phyloP scores from a whole-genome alignment of 2,797 vertebrate genomes.

The Kryptolebias ocellatus region DNA sequence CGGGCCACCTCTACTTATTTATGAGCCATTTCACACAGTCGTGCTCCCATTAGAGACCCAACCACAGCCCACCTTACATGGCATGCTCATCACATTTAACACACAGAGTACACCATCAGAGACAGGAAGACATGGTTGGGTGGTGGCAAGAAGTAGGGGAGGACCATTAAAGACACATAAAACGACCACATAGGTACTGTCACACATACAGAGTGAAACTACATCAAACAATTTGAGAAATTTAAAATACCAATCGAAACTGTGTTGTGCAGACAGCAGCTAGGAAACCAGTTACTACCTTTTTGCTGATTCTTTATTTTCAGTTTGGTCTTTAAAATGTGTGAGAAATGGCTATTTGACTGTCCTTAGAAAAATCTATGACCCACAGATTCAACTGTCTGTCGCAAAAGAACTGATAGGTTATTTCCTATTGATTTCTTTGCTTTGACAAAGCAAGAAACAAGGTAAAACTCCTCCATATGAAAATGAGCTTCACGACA shows the following conservation, averaged over 20 bases:
- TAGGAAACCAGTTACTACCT: conserved; percentile 21
- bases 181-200: conserved; percentile 23
- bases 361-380: conserved; percentile 64
- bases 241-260: conserved; percentile 36
- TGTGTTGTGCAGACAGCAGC: conserved; percentile 27
- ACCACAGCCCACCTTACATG: conserved; percentile 66
- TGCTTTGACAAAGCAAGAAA: conserved; percentile 25
- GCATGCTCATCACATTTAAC: conserved; percentile 59
- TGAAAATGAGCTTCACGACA: conserved; percentile 54
- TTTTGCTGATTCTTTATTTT: conserved; percentile 33
- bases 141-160: conserved; percentile 7
- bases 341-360: conserved; percentile 61
- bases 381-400: conserved; percentile 64
- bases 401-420: conserved; percentile 56
- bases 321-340: conserved; percentile 44
- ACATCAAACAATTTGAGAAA: conserved; percentile 36
- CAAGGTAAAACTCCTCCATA: conserved; percentile 34
- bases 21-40: conserved; percentile 83
- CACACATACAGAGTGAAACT: conserved; percentile 25
- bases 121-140: conserved; percentile 19
- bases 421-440: conserved; percentile 51
- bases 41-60: conserved; percentile 78
- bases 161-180: conserved; percentile 29
- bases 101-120: conserved; percentile 47
- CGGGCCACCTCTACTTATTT: conserved; percentile 77